Evolutionary conservation across 2,888 invertebrate species (phyloP).

Genomic region (Sphinx pinastri): DNA sequence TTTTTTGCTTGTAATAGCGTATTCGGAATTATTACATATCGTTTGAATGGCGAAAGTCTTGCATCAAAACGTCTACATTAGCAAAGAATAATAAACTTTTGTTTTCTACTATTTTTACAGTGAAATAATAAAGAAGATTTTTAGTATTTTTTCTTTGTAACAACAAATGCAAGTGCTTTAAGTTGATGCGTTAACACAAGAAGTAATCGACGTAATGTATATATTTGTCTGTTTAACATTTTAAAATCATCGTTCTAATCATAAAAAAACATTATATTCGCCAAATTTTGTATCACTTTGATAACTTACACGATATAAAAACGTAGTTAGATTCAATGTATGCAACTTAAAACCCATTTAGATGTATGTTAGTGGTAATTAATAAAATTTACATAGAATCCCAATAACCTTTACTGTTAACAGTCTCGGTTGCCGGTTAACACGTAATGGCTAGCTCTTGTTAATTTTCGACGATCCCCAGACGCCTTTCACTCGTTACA

Average conservation of each 20-base stretch:
- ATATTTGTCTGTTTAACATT: too few relatives aligned
- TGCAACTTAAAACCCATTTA: neutral
- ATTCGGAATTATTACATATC: neutral
- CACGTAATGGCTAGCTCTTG: constrained; percentile 4
- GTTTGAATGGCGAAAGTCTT: neutral
- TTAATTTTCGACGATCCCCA: neutral
- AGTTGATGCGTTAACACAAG: too few relatives aligned
- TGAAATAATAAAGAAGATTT: too few relatives aligned
- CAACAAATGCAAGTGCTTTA: too few relatives aligned
- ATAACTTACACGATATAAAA: neutral
- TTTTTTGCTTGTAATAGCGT: neutral
- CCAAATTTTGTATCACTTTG: neutral
- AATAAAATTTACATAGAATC: constrained; percentile 8
- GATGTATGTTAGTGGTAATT: neutral
- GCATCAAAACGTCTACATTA: too few relatives aligned
- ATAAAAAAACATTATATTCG: neutral
- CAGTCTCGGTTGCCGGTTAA: constrained; percentile 1
- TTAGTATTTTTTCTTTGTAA: too few relatives aligned
- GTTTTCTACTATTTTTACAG: too few relatives aligned
- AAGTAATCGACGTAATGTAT: too few relatives aligned
- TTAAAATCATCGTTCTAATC: too few relatives aligned
- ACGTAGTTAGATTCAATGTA: neutral
- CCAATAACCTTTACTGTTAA: constrained; percentile 4
- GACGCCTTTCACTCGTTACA: constrained; percentile 7
- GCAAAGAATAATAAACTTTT: too few relatives aligned